Conservation (phyloP, 2,113 vertebrate species). For the Epinephelus moara region DNA sequence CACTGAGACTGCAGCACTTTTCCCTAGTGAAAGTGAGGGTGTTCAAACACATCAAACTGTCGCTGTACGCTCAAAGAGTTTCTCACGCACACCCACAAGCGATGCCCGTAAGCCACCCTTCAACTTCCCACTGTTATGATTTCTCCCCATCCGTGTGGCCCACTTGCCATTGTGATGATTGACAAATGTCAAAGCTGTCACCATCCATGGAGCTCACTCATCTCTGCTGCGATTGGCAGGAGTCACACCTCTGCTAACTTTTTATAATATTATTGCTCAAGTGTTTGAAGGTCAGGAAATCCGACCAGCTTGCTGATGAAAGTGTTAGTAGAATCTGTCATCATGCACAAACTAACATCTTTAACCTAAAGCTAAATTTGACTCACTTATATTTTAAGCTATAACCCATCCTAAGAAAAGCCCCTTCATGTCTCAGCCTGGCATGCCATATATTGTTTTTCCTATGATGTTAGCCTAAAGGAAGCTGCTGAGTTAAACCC, state of each 20-base stretch:
- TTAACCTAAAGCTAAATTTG: neutral
- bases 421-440: neutral
- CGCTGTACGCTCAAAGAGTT: conserved; percentile 14
- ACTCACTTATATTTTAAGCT: neutral
- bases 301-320: neutral
- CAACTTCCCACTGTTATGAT: conserved; percentile 23
- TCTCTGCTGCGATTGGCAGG: conserved; percentile 18
- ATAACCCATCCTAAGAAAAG: no score
- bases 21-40: conserved; percentile 3
- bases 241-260: conserved; percentile 1
- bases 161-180: conserved; percentile 24
- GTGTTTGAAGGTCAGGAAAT: neutral
- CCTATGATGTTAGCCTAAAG: neutral
- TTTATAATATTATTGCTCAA: neutral
- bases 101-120: neutral
- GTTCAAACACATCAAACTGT: conserved; percentile 21
- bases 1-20: conserved; percentile 23
- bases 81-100: neutral
- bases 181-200: conserved; percentile 37
- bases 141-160: conserved; percentile 1
- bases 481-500: neutral
- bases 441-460: neutral
- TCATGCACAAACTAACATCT: neutral
- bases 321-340: neutral
- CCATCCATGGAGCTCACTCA: neutral